Conservation (phyloP, 2,888 invertebrate species). For the Acanthoscelides obtectus region DNA sequence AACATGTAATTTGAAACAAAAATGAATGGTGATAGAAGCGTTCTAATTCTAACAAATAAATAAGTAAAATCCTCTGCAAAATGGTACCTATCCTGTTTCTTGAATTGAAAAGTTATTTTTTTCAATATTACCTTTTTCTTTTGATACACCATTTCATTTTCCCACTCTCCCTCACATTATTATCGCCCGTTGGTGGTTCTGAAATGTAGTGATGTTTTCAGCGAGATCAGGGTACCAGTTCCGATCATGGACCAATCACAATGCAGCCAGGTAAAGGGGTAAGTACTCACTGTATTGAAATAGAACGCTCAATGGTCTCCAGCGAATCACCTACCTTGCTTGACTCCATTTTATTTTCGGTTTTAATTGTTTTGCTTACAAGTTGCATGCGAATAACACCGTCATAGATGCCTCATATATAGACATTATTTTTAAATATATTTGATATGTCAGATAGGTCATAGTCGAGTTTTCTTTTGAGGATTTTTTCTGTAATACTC, state of each 20-base stretch:
- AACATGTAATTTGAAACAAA: too few species aligned
- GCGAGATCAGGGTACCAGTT: slow-evolving; percentile 41
- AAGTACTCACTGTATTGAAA: slow-evolving; percentile 26
- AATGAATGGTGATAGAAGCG: too few species aligned
- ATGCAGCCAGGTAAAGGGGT: slow-evolving; percentile 40
- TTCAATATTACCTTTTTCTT: background rate
- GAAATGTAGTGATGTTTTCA: slow-evolving; percentile 42
- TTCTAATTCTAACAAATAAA: too few species aligned
- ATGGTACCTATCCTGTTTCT: background rate
- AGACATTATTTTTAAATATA: too few species aligned
- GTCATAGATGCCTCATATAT: too few species aligned
- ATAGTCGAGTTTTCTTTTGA: too few species aligned
- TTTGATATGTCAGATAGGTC: too few species aligned
- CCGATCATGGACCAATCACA: slow-evolving; percentile 28
- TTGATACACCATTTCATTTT: background rate
- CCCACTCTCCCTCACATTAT: background rate
- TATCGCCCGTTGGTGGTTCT: slow-evolving; percentile 27
- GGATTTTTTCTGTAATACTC: too few species aligned
- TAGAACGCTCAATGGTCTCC: background rate
- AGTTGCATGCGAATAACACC: background rate
- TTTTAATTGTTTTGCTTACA: background rate
- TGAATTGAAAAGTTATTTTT: background rate
- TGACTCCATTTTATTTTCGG: too few species aligned
- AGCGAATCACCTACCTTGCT: background rate
- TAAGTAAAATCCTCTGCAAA: too few species aligned